A percentile compares a stretch with the other conserved stretches of the same genome.
phyloP scores from a whole-genome alignment of 2,888 invertebrate species.

The Auanema freiburgensis region DNA sequence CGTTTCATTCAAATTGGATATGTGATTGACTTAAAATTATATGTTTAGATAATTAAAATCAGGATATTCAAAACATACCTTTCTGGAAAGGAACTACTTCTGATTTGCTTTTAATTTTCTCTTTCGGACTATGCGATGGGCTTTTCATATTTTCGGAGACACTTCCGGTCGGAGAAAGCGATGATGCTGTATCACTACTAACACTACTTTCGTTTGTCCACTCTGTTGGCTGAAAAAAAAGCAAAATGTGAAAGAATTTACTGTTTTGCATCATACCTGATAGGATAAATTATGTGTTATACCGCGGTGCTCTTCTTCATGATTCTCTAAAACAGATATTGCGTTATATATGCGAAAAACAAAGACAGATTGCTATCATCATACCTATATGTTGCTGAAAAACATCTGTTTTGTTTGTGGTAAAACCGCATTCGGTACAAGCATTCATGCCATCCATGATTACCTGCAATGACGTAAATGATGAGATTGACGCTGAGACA shows the following conservation, averaged over 20 bases:
- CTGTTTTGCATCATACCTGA: no score
- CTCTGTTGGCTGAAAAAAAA: slow-evolving; percentile 36
- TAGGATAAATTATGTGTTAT: no score
- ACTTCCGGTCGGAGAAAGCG: slow-evolving; percentile 34
- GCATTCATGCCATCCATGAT: slow-evolving; percentile 51
- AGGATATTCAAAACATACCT: not conserved
- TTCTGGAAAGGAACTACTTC: slow-evolving; percentile 2
- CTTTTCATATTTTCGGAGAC: slow-evolving; percentile 14
- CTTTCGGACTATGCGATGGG: slow-evolving; percentile 9
- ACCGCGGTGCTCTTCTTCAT: slow-evolving; percentile 36
- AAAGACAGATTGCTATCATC: slow-evolving; percentile 5
- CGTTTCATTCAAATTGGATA: slow-evolving; percentile 1
- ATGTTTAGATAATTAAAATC: not conserved
- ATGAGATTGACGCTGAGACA: no score
- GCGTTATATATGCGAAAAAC: not conserved
- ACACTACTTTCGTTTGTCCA: slow-evolving; percentile 30
- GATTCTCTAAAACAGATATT: slow-evolving; percentile 24
- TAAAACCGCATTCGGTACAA: slow-evolving; percentile 61
- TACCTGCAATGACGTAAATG: no score
- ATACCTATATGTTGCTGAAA: slow-evolving; percentile 57
- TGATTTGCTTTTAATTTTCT: slow-evolving; percentile 13
- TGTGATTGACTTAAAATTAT: not conserved
- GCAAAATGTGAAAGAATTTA: no score
- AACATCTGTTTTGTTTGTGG: slow-evolving; percentile 48
- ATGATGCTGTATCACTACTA: slow-evolving; percentile 25